Evolutionary conservation across 2,888 invertebrate genomes (phyloP).

Genomic region (Sylvicola fuscatus): DNA sequence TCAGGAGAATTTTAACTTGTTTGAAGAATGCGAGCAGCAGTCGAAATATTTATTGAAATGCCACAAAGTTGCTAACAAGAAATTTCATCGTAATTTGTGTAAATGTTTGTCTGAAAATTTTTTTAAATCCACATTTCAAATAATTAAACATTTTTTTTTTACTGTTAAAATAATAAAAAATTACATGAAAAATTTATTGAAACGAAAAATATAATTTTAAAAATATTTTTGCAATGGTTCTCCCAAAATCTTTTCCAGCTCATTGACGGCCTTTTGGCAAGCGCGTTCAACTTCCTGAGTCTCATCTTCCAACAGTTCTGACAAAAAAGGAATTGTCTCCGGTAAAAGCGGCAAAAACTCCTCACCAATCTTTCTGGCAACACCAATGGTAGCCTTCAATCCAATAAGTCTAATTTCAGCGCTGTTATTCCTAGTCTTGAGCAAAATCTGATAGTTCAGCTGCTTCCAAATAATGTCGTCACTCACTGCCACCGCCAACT

Average conservation of each 20-base stretch:
- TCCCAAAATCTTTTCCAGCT: slow-evolving; percentile 69
- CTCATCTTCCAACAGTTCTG: slow-evolving; percentile 82
- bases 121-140: no score
- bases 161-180: no score
- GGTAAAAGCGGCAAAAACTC: slow-evolving; percentile 76
- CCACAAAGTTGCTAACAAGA: no score
- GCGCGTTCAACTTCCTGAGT: slow-evolving; percentile 60
- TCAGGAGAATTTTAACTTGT: no score
- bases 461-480: slow-evolving; percentile 82
- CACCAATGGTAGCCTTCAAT: slow-evolving; percentile 49
- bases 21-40: no score
- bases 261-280: slow-evolving; percentile 60
- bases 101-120: no score
- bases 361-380: slow-evolving; percentile 68
- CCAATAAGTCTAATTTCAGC: slow-evolving; percentile 53
- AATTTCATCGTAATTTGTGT: no score
- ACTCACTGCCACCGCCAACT: slow-evolving; percentile 60
- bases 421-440: slow-evolving; percentile 64
- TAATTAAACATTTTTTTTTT: no score
- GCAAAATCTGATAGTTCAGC: slow-evolving; percentile 70
- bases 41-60: no score
- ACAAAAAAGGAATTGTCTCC: slow-evolving; percentile 84
- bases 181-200: no score
- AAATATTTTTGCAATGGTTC: slow-evolving; percentile 83
- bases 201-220: slow-evolving; percentile 25